Conservation (phyloP, 2,888 invertebrate genomes). For the Azorinus chamasolen region DNA sequence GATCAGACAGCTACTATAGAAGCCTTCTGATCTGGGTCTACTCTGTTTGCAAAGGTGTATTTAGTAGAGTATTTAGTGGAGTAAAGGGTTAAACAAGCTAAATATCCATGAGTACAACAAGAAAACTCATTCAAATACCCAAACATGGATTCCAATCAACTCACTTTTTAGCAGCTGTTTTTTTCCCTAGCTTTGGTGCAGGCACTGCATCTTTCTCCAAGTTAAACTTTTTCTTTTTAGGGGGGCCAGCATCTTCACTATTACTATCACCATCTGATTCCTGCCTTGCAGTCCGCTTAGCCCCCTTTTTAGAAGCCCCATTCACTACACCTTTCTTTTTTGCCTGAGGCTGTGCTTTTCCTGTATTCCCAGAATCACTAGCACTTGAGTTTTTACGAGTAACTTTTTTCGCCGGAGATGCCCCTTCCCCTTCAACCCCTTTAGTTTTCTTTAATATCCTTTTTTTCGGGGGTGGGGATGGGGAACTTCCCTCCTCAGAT, state of each 20-base stretch:
- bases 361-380: conserved; percentile 15
- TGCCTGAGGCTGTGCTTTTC: conserved; percentile 23
- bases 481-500: conserved; percentile 28
- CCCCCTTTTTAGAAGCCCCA: conserved; percentile 26
- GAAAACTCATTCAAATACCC: too few species aligned
- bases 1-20: too few species aligned
- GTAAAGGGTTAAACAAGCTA: too few species aligned
- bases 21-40: too few species aligned
- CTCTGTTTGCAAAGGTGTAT: too few species aligned
- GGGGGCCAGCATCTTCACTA: conserved; percentile 25
- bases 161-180: conserved; percentile 33
- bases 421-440: conserved; percentile 31
- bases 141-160: too few species aligned
- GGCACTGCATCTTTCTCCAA: conserved; percentile 57
- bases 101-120: too few species aligned
- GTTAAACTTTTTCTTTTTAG: conserved; percentile 48
- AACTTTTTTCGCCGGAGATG: conserved; percentile 33
- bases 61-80: too few species aligned
- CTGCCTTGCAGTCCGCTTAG: conserved; percentile 11
- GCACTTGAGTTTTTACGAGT: conserved; percentile 20
- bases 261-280: conserved; percentile 9
- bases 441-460: conserved; percentile 53
- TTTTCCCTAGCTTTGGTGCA: conserved; percentile 45
- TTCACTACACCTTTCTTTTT: conserved; percentile 33
- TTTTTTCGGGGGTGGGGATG: conserved; percentile 55